Evolutionary conservation across 2,888 invertebrate species (phyloP).

Genomic region (Lepidochrysops patricia): DNA sequence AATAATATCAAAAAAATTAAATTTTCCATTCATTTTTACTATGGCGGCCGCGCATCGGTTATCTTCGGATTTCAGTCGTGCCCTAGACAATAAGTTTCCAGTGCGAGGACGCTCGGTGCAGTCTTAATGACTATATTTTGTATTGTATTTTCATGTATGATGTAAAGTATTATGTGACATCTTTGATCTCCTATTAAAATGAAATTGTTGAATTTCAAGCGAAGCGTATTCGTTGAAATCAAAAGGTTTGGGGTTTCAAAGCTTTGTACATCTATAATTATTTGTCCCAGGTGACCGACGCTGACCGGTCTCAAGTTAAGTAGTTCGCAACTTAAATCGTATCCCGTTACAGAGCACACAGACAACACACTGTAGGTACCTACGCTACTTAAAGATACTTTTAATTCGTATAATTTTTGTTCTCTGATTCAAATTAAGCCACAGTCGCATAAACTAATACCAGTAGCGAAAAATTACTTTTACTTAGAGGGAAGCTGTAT

Average conservation of each 20-base stretch:
- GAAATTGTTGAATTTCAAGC: neutral
- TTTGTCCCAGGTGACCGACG: slow-evolving; percentile 47
- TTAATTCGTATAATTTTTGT: no score
- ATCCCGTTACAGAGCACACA: slow-evolving; percentile 24
- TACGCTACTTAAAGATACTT: neutral
- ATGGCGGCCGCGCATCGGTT: no score
- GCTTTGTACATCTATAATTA: slow-evolving; percentile 54
- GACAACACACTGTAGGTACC: neutral
- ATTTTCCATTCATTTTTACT: no score
- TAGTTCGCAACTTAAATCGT: slow-evolving; percentile 35
- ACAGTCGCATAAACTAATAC: no score
- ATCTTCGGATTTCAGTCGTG: neutral
- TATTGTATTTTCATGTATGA: neutral
- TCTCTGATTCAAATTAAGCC: no score
- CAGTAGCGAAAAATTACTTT: no score
- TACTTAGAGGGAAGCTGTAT: no score
- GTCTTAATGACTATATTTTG: neutral
- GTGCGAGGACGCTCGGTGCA: no score
- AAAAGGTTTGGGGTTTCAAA: slow-evolving; percentile 57
- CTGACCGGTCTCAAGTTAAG: slow-evolving; percentile 51
- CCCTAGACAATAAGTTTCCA: no score
- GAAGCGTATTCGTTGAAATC: slow-evolving; percentile 8
- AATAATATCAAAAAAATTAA: no score
- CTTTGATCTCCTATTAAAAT: neutral
- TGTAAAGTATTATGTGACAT: neutral